Base-by-base conservation (phyloP, 2,797 vertebrate species). In the Hydrocynus forskahlii region DNA sequence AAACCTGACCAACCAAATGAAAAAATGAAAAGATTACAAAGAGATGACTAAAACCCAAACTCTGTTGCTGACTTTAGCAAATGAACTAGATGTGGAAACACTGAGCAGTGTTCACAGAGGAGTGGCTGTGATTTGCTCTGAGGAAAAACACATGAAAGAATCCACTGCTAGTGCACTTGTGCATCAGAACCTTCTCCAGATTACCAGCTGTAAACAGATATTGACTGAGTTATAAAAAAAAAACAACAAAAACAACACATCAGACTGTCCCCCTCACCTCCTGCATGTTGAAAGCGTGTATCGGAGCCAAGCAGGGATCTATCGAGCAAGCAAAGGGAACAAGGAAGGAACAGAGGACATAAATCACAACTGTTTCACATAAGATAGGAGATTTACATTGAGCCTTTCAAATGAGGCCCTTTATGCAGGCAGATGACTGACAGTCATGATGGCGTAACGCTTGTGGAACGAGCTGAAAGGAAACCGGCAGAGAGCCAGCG, bases 341-440 rank as follows among this genome's bases (percentile, higher is more conserved):
- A 90, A 91, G 88, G 86, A 73, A 67, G 64, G 70, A 81, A 90
- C 91, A 81, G 90, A 91, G 90, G 89, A 92, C 92, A 92, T 91
- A 93, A 93, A 94, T 94, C 92, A 93, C 93, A 91, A 92, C 92
- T 92, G 93, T 93, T 93, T 94, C 90, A 92, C 93, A 91, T 92
- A 92, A 92, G 93, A 93, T 94, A 94, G 88, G 91, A 94, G 92
- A 93, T 94, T 94, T 91, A 91, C 92, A 93, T 92, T 92, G 89
- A 93, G 92, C 88, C 91, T 90, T 94, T 92, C 89, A 92, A 93
- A 93, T 89, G 86, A 93, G 89, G 81, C 84, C 89, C 90, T 94
- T 94, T 93, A 92, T 94, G 92, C 88, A 85, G 76, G 87, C 87
- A 90, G 91, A 90, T 95, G 94, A 95, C 91, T 93, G 94, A 94